Evolutionary conservation across 1,140 invertebrate species (phyloP).

Genomic region (Pogonus chalceus): DNA sequence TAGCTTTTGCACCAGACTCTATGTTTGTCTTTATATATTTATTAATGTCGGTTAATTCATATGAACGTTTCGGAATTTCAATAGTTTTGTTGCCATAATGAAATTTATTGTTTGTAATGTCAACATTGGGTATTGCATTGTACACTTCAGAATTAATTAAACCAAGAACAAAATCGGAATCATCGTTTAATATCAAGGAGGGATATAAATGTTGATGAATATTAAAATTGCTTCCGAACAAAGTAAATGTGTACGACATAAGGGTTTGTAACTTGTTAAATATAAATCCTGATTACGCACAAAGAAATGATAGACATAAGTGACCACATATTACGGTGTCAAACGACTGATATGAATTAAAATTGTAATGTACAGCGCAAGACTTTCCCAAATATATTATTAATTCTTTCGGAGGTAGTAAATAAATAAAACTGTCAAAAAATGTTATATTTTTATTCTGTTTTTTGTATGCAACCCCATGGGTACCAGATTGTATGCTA

Average conservation of each 20-base stretch:
- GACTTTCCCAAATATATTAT: slow-evolving; percentile 19
- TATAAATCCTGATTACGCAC: slow-evolving; percentile 11
- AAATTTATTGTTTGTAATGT: too few species aligned
- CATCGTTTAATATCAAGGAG: slow-evolving; percentile 10
- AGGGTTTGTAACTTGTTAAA: too few species aligned
- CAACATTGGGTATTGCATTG: too few species aligned
- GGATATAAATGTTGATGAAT: slow-evolving; percentile 17
- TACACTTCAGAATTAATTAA: too few species aligned
- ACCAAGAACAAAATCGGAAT: too few species aligned
- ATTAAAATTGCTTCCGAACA: not conserved
- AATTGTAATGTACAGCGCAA: slow-evolving; percentile 10
- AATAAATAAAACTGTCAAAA: slow-evolving; percentile 28
- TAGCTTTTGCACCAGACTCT: too few species aligned
- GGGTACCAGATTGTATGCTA: slow-evolving; percentile 17
- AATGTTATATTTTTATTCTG: slow-evolving; percentile 13
- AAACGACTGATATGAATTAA: slow-evolving; percentile 6
- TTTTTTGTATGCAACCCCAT: slow-evolving; percentile 28
- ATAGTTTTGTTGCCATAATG: too few species aligned
- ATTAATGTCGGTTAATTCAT: too few species aligned
- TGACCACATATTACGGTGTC: slow-evolving; percentile 12
- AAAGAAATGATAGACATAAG: slow-evolving; percentile 17
- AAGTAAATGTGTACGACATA: too few species aligned
- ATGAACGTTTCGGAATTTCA: too few species aligned
- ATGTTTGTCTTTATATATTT: too few species aligned
- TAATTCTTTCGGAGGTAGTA: slow-evolving; percentile 24